Evolutionary conservation across 2,113 vertebrate genomes (phyloP).

Genomic region (Leptocoma aspasia): DNA sequence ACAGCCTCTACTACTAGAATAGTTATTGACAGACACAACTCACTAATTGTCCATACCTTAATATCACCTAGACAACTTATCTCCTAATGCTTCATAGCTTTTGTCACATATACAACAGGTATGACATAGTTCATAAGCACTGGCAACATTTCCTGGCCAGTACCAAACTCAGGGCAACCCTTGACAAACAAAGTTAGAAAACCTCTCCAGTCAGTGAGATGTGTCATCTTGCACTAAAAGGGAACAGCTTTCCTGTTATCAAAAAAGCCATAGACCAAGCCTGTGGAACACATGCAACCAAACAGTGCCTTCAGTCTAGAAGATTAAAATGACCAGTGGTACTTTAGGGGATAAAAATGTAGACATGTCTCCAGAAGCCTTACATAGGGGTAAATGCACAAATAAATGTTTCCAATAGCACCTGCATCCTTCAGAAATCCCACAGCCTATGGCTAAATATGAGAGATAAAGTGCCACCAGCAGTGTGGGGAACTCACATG

Average conservation of each 20-base stretch:
- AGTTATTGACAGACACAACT: not conserved
- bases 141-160: not conserved
- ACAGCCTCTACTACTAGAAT: not conserved
- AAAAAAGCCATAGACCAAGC: not conserved
- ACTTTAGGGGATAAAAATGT: not conserved
- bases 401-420: not conserved
- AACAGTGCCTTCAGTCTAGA: not conserved
- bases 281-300: not conserved
- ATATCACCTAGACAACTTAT: not conserved
- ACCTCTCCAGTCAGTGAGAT: not conserved
- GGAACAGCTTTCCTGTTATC: not conserved
- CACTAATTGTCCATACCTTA: not conserved
- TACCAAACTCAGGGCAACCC: not conserved
- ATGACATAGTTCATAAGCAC: accelerated
- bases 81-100: not conserved
- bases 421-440: not conserved
- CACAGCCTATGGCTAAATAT: not conserved
- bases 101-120: not conserved
- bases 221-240: not conserved
- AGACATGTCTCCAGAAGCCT: not conserved
- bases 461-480: not conserved
- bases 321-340: not conserved
- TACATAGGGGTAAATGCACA: not conserved
- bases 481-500: accelerated
- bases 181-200: not conserved